Conservation (phyloP, 1,140 invertebrate species). For the Lamellibrachia luymesi region DNA sequence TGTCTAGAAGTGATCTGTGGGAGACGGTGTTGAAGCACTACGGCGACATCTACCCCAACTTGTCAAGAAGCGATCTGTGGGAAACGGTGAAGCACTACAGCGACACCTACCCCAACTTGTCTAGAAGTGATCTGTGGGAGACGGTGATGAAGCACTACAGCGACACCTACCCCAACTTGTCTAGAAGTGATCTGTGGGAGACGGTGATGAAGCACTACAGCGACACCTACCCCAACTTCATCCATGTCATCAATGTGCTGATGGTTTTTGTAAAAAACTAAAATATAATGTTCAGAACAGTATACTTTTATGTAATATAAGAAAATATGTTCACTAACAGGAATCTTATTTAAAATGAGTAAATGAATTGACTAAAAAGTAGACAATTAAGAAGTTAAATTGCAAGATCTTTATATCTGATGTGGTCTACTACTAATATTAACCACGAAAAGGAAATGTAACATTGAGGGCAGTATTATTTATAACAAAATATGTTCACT, state of each 20-base stretch:
- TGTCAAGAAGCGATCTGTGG: constrained; percentile 17
- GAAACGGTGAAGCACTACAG: not conserved
- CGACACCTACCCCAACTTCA: constrained; percentile 9
- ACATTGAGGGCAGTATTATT: no score
- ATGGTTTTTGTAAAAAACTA: constrained; percentile 9
- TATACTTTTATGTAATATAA: not conserved
- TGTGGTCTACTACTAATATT: no score
- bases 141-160: constrained; percentile 4
- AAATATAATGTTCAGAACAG: not conserved
- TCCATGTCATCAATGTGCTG: constrained; percentile 17
- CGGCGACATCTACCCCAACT: not conserved
- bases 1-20: no score
- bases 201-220: constrained; percentile 4
- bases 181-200: constrained; percentile 16
- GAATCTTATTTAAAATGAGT: no score
- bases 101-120: not conserved
- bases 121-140: constrained; percentile 16
- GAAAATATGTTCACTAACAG: no score
- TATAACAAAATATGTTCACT: no score
- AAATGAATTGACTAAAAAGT: no score
- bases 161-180: not conserved
- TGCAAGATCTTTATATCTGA: no score
- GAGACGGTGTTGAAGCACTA: no score
- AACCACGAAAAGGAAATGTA: no score
- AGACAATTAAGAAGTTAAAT: no score